Base-by-base conservation (phyloP, 1,140 invertebrate genomes). In the Triops cancriformis region DNA sequence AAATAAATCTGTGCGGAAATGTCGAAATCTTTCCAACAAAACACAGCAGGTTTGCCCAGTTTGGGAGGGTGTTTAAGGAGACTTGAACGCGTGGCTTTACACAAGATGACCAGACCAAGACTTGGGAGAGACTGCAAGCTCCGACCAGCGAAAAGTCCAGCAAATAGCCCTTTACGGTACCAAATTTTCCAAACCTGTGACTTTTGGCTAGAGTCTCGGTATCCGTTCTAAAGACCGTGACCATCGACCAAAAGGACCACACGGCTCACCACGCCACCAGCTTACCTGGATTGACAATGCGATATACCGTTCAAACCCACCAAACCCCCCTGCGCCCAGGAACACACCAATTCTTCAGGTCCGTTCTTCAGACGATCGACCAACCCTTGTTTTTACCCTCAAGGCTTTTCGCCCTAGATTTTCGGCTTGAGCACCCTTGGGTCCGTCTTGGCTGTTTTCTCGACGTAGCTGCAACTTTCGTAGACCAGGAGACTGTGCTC, bases 201-300 rank as follows among this genome's bases (percentile, higher is more conserved):
- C 31, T 37, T 37, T 37, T 37, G n/a, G 31, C 31, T 37, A 37
- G n/a, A n/a, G 31, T 37, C 31, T 37, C 31, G 2, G 31, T 37
- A 37, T 37, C 31, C 31, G 31, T 37, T 37, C 31, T 37, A 37
- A 37, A 37, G 31, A 37, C 31, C 31, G 31, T 37, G 31, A 37
- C 51, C 51, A 64, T 64, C 51, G 51, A 23, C 51, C 51, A 37
- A 37, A 37, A 37, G 31, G 31, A 37, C 31, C 31, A 37, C 31
- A 37, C 2, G 31, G 31, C 31, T 37, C 31, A 37, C 31, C 31
- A 23, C 18, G n/a, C 51, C 51, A 64, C 51, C 31, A 37, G 51
- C 6, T 64, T 64, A 64, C 51, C 51, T 64, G 51, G 51, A 64
- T 64, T 64, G 51, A 64, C 51, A 64, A 64, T 64, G 23, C 51